Percentiles rank a stretch among this genome's conserved stretches.
Conservation (phyloP, 2,888 invertebrate species). For the Caenorhabditis sulstoni region DNA sequence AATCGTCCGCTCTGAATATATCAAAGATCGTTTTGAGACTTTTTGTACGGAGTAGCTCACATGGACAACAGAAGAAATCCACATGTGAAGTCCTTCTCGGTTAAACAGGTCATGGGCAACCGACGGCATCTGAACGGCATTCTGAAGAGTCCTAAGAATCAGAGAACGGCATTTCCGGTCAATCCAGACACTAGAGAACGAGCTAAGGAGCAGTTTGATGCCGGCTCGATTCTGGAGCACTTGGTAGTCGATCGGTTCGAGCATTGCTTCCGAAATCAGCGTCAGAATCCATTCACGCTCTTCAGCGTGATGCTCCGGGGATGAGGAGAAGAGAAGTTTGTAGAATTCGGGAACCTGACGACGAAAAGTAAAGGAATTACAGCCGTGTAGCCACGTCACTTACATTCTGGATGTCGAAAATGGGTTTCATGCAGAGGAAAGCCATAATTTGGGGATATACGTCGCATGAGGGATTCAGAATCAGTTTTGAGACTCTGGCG, state of each 20-base stretch:
- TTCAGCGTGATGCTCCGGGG: conserved; percentile 84
- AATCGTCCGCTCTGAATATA: conserved; percentile 59
- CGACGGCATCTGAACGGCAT: conserved; percentile 56
- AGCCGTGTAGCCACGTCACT: background rate
- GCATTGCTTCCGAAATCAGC: conserved; percentile 87
- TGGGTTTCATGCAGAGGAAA: conserved; percentile 88
- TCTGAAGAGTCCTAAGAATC: conserved; percentile 44
- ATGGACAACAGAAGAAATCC: conserved; percentile 65
- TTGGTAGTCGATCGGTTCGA: conserved; percentile 87
- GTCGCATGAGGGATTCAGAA: conserved; percentile 87
- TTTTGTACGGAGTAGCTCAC: no score
- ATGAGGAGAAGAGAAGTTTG: conserved; percentile 88
- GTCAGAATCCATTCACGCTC: conserved; percentile 89
- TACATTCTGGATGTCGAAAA: conserved; percentile 86
- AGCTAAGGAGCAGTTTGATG: conserved; percentile 52
- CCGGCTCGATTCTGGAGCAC: conserved; percentile 83
- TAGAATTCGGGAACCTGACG: conserved; percentile 89
- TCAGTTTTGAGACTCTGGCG: conserved; percentile 86
- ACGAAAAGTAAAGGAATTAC: conserved; percentile 5
- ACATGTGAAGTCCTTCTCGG: conserved; percentile 62
- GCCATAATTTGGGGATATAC: conserved; percentile 88
- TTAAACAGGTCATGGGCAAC: conserved; percentile 64
- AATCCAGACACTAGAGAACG: conserved; percentile 54
- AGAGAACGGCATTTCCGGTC: conserved; percentile 43
- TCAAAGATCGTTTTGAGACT: no score